Percentiles rank a stretch among this genome's conserved stretches.
phyloP scores from a whole-genome alignment of 92 coral and sea anemone species.

The Phenganax stokvisi region DNA sequence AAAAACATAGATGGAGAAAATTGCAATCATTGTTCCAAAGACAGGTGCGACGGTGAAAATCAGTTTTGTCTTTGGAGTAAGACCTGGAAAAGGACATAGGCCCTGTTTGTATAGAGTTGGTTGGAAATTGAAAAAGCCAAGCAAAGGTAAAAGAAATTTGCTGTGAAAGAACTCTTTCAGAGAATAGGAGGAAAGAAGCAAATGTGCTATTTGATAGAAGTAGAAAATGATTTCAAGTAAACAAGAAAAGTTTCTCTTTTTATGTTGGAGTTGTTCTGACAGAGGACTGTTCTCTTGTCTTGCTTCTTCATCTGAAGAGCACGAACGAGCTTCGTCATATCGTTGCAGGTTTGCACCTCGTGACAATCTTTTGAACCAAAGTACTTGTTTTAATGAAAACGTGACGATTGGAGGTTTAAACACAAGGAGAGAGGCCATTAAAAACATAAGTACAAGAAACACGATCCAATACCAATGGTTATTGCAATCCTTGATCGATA shows the following conservation, averaged over 20 bases:
- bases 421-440: conserved; percentile 61
- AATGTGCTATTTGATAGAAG: conserved; percentile 67
- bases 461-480: conserved; percentile 68
- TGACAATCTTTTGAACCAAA: conserved; percentile 51
- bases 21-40: conserved; percentile 41
- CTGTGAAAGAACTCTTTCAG: conserved; percentile 20
- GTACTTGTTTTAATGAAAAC: conserved; percentile 44
- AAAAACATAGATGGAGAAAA: conserved; percentile 41
- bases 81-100: conserved; percentile 75
- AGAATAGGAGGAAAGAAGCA: conserved; percentile 52
- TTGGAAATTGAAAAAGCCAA: conserved; percentile 66
- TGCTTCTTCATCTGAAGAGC: too few species aligned
- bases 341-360: too few species aligned
- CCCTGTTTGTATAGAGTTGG: conserved; percentile 18
- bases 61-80: conserved; percentile 64
- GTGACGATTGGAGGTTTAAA: conserved; percentile 53
- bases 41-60: conserved; percentile 50
- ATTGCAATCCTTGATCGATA: conserved; percentile 41
- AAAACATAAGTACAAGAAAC: conserved; percentile 30
- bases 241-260: conserved; percentile 36
- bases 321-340: too few species aligned
- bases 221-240: conserved; percentile 66
- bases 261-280: conserved; percentile 21
- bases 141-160: conserved; percentile 48
- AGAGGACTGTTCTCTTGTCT: too few species aligned